Conservation (phyloP, 2,113 vertebrate species). For the Mormyrus lacerda region DNA sequence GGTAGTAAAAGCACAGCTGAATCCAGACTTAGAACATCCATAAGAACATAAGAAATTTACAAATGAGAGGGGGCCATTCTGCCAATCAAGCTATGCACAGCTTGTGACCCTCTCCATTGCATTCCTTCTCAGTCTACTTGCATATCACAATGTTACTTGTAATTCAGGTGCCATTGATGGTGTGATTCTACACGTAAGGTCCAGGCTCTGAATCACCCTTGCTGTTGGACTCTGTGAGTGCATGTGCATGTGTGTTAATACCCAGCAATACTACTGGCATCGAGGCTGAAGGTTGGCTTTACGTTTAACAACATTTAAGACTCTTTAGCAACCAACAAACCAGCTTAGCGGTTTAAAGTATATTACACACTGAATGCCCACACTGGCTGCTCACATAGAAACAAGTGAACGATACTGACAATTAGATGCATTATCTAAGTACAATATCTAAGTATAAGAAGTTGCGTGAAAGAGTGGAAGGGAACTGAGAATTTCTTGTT, state of each 20-base stretch:
- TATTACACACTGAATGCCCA: neutral
- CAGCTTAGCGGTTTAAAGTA: neutral
- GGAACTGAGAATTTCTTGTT: neutral
- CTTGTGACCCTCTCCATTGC: neutral
- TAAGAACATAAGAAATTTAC: too few relatives aligned
- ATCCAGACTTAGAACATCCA: neutral
- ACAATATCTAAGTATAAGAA: neutral
- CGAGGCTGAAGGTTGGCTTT: neutral
- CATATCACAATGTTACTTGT: neutral
- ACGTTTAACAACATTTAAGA: neutral
- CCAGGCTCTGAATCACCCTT: neutral
- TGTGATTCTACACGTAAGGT: neutral
- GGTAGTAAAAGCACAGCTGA: neutral
- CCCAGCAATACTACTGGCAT: neutral
- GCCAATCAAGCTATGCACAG: too few relatives aligned
- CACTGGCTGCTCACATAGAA: neutral
- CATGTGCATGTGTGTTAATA: neutral
- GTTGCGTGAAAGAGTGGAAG: neutral
- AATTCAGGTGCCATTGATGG: neutral
- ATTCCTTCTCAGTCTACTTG: neutral
- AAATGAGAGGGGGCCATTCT: too few relatives aligned
- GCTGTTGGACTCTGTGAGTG: neutral
- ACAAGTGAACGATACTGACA: neutral
- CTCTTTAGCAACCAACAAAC: neutral
- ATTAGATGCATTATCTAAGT: neutral